These are phyloP conservation scores for Antheraea pernyi DNA, from an alignment of 1,140 invertebrate species.

Conservation along the genomic window DNA sequence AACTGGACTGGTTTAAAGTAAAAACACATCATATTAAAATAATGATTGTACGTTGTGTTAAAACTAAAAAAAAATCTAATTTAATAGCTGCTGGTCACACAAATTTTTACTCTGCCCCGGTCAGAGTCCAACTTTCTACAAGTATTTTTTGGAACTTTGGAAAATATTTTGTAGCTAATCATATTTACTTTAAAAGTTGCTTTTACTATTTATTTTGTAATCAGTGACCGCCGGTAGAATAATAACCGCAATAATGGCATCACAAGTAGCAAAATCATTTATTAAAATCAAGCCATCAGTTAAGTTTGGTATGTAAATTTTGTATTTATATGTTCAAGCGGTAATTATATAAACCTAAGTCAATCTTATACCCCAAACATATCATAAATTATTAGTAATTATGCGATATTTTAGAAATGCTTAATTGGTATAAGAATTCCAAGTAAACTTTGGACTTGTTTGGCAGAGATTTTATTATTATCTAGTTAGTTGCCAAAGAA, in stretches of 20 bases:
- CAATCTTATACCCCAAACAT: background rate
- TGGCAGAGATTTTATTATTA: constrained; percentile 24
- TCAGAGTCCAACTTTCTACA: constrained; percentile 69
- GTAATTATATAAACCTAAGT: background rate
- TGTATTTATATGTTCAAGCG: background rate
- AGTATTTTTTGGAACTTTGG: constrained; percentile 29
- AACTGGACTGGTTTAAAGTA: too few species aligned
- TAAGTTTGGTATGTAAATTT: constrained; percentile 57
- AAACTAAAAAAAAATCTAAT: background rate
- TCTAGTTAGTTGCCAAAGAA: constrained; percentile 24
- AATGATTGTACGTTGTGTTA: too few species aligned
- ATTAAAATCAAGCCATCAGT: constrained; percentile 49
- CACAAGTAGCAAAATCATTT: constrained; percentile 64
- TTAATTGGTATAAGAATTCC: background rate
- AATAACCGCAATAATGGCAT: constrained; percentile 49
- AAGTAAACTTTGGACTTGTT: constrained; percentile 36
- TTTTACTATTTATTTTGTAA: constrained; percentile 25
- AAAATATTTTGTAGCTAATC: constrained; percentile 32
- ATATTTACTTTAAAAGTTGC: constrained; percentile 21
- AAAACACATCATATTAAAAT: too few species aligned
- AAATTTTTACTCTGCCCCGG: constrained; percentile 29
- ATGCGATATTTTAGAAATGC: background rate
- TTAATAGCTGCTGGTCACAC: background rate
- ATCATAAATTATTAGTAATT: background rate
- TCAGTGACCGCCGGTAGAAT: constrained; percentile 22